Evolutionary conservation across 1,140 invertebrate genomes (phyloP).

Genomic region (Parapsyche elsis): DNA sequence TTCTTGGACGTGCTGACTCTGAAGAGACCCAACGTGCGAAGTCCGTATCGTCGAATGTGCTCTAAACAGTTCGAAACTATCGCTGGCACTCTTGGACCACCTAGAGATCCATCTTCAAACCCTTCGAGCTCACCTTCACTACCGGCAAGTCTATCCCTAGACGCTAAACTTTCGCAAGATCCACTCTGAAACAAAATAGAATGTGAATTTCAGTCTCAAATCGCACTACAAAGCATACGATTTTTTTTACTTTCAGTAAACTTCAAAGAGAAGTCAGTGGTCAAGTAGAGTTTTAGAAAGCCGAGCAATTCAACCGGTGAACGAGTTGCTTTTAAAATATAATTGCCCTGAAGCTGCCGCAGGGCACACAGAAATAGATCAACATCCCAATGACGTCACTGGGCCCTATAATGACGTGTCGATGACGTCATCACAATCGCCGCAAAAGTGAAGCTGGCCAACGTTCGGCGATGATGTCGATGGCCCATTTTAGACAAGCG

Average conservation of each 20-base stretch:
- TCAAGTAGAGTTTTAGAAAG: no score
- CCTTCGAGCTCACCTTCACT: conserved; percentile 70
- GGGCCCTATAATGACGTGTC: conserved; percentile 46
- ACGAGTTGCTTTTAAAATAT: not conserved
- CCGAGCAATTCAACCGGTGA: not conserved
- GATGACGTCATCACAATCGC: conserved; percentile 40
- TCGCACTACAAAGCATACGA: no score
- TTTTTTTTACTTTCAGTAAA: no score
- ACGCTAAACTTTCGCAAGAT: conserved; percentile 76
- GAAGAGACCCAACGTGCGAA: conserved; percentile 89
- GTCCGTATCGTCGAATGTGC: conserved; percentile 81
- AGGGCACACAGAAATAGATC: conserved; percentile 23
- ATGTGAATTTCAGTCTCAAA: not conserved
- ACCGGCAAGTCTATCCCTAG: conserved; percentile 69
- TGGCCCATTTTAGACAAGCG: not conserved
- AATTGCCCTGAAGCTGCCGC: not conserved
- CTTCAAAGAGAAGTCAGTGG: no score
- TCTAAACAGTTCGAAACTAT: conserved; percentile 83
- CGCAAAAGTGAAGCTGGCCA: conserved; percentile 4
- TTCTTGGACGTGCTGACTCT: conserved; percentile 91
- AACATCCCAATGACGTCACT: conserved; percentile 37
- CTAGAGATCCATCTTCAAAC: conserved; percentile 59
- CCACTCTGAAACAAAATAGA: conserved; percentile 69
- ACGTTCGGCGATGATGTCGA: not conserved
- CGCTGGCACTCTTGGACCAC: conserved; percentile 71